phyloP scores from a whole-genome alignment of 2,113 vertebrate species.

The mouse (Mus musculus) region GRCm39 chr2:151948501-151949000 shows the following conservation, averaged over 20 bases:
- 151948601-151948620: neutral
- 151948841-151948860: neutral
- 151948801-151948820: neutral
- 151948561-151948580: neutral
- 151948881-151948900: neutral
- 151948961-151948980: neutral
- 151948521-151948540: neutral
- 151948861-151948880: neutral
- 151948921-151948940: neutral
- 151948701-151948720: no score
- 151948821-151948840: neutral
- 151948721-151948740: neutral
- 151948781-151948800: neutral
- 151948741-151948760: neutral
- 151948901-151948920: neutral
- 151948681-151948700: neutral
- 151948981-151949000: neutral
- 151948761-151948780: neutral
- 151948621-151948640: neutral
- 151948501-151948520: neutral
- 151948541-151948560: neutral
- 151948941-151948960: neutral
- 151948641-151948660: neutral
- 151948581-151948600: neutral
- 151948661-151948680: neutral